phyloP scores from a whole-genome alignment of 2,888 invertebrate genomes.

The Polydrusus cervinus region DNA sequence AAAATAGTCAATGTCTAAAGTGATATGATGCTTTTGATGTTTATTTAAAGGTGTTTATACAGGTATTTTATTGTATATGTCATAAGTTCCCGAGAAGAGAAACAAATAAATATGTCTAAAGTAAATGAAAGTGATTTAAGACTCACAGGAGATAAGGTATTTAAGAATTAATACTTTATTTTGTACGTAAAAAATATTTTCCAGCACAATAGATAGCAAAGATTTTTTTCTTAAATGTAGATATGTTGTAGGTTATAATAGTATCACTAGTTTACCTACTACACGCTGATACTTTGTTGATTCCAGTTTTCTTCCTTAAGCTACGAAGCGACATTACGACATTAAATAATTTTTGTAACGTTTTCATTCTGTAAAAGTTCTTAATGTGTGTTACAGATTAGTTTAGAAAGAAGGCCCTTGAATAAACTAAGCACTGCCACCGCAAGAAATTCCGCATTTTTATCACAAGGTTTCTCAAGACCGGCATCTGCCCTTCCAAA shows the following conservation, averaged over 20 bases:
- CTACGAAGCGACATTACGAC: no score
- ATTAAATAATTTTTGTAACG: no score
- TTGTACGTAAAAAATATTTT: no score
- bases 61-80: not conserved
- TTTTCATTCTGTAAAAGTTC: not conserved
- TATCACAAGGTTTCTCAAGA: conserved; percentile 62
- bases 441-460: conserved; percentile 61
- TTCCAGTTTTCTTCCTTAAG: not conserved
- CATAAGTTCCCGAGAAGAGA: not conserved
- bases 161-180: not conserved
- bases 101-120: conserved; percentile 11
- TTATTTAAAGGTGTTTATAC: not conserved
- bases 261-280: no score
- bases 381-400: conserved; percentile 61
- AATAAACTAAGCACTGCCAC: conserved; percentile 63
- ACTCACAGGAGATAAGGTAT: conserved; percentile 58
- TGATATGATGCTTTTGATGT: conserved; percentile 10
- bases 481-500: conserved; percentile 66
- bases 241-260: no score
- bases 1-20: not conserved
- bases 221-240: no score
- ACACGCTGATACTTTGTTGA: no score
- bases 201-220: no score
- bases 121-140: conserved; percentile 46
- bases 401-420: conserved; percentile 61